Base-by-base conservation (phyloP, 2,113 vertebrate species). In the Climacteris rufus region DNA sequence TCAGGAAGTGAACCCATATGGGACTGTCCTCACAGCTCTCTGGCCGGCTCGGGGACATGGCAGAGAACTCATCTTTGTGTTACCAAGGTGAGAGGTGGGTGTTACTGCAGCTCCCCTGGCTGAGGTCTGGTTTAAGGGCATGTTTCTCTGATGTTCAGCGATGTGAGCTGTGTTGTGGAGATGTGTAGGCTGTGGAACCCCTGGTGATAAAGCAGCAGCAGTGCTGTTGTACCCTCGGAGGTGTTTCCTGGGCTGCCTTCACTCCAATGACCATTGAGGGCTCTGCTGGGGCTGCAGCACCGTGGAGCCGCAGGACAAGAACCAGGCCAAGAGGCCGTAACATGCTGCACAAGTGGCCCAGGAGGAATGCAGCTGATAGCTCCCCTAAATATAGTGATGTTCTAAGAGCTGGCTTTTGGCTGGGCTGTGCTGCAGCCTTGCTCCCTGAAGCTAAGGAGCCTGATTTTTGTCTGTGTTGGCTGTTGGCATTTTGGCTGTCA, bases 311-410 rank as follows among this genome's bases (percentile, higher is more conserved):
- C 54, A 23, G 49, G 84, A 83, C 4, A 2, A 77, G 82, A 88
- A 31, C 50, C 84, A 91, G 91, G 54, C 54, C 69, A 68, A 56
- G 82, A 7, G 1, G 12, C 59, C 4, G 1, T 33, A 31, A 7
- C 42, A 0, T 2, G 15, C 87, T 52, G 63, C 75, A 37, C 33
- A 24, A 94, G 84, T 74, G 93, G 23, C 30, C 47, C 35, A n/a
- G 87, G 23, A 90, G 89, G 84, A 95, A 83, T 91, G 94, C 53
- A 56, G 78, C 84, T 77, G 82, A 83, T 86, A 90, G 52, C 61
- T 91, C 30, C 6, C 5, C 78, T 95, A 21, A 66, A 59, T 44
- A 75, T 53, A 77, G 92, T 25, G n/a, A 3, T 14, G 40, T 45
- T 10, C 37, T 14, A n/a, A 54, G 75, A 83, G 35, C 84, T 95